Conservation (phyloP, 1,140 invertebrate species). For the Magallana gigas region DNA sequence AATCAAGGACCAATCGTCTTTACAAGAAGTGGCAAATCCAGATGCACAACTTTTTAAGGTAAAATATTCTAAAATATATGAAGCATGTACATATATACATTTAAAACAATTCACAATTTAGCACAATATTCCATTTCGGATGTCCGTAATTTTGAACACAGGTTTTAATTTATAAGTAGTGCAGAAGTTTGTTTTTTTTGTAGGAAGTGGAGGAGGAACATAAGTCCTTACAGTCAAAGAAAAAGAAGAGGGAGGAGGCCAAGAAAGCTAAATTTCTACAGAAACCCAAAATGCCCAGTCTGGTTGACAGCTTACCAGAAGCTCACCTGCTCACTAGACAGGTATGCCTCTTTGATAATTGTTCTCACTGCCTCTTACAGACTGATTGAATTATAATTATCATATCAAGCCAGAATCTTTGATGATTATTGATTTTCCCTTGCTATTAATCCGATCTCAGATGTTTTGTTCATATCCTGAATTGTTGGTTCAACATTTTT, state of each 20-base stretch:
- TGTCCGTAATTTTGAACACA: background rate
- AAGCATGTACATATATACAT: background rate
- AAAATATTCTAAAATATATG: background rate
- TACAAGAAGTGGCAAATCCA: background rate
- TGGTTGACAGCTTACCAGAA: background rate
- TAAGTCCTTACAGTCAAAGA: background rate
- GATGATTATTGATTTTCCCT: no score
- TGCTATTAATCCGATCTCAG: no score
- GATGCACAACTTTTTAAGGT: slow-evolving; percentile 42
- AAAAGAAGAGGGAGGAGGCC: background rate
- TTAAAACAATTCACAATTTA: no score
- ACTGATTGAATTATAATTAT: no score
- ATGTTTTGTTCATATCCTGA: no score
- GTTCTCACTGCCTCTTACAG: no score
- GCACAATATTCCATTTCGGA: no score
- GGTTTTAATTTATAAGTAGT: background rate
- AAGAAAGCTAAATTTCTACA: background rate
- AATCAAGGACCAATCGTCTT: background rate
- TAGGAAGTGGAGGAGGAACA: slow-evolving; percentile 3
- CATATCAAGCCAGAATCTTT: no score
- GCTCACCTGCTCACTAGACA: background rate
- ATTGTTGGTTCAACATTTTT: no score
- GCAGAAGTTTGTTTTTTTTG: no score
- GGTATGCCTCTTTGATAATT: background rate
- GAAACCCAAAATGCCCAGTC: background rate